Percentiles rank a stretch among this genome's conserved stretches.
phyloP scores from a whole-genome alignment of 2,888 invertebrate species.

The Pseudococcus viburni region DNA sequence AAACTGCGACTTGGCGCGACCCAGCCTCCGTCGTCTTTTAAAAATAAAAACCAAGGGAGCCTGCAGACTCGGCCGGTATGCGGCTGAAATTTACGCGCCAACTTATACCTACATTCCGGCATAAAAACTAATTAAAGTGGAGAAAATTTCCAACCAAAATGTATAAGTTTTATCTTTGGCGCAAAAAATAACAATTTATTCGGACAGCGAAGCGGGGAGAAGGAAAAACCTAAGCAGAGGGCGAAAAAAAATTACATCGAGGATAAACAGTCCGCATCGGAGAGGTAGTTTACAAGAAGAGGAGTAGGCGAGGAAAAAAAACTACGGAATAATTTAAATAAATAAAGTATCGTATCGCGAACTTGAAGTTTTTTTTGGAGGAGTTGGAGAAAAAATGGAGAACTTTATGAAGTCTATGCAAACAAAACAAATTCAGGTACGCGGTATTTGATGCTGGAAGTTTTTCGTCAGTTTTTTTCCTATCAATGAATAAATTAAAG shows the following conservation, averaged over 20 bases:
- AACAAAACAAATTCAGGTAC: neutral
- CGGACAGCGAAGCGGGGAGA: neutral
- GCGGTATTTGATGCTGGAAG: neutral
- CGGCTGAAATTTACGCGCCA: neutral
- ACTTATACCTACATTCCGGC: neutral
- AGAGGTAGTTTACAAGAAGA: neutral
- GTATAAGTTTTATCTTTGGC: neutral
- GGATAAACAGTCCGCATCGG: neutral
- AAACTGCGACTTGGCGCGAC: neutral
- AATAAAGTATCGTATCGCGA: neutral
- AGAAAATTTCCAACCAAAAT: neutral
- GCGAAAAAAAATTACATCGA: neutral
- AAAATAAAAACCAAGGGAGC: neutral
- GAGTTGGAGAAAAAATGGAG: neutral
- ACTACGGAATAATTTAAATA: neutral
- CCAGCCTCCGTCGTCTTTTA: neutral
- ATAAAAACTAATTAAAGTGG: constrained; percentile 17
- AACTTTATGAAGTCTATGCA: neutral
- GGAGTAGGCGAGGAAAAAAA: neutral
- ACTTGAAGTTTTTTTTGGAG: neutral
- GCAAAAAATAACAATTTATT: constrained; percentile 19
- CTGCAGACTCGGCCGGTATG: neutral
- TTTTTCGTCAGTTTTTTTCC: neutral
- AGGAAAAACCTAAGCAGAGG: neutral
- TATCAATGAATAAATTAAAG: constrained; percentile 10